Evolutionary conservation across 2,888 invertebrate genomes (phyloP).

Genomic region (Trilocha varians): DNA sequence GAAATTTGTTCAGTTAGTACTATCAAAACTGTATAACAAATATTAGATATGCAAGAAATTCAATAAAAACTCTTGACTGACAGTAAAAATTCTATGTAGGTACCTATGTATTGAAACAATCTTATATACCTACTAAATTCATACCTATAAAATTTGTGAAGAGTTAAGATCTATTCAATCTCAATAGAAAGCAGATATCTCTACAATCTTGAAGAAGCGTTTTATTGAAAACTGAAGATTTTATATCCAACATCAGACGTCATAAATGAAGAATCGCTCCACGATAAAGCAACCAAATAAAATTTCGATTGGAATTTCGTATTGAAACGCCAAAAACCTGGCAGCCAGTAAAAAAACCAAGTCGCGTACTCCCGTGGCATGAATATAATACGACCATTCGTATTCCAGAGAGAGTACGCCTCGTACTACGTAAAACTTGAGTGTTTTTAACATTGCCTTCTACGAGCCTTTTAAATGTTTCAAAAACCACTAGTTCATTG

Average conservation of each 20-base stretch:
- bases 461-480: not conserved
- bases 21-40: too few relatives aligned
- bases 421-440: not conserved
- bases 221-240: too few relatives aligned
- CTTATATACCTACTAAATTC: too few relatives aligned
- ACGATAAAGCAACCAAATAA: not conserved
- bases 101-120: too few relatives aligned
- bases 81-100: too few relatives aligned
- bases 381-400: not conserved
- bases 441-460: not conserved
- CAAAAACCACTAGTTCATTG: not conserved
- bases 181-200: too few relatives aligned
- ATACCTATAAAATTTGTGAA: too few relatives aligned
- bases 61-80: too few relatives aligned
- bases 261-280: not conserved
- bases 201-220: too few relatives aligned
- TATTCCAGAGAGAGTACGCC: not conserved
- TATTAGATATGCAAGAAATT: too few relatives aligned
- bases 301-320: not conserved
- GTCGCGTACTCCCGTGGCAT: not conserved
- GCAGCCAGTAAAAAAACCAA: not conserved
- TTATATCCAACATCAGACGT: not conserved
- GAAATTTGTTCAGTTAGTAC: too few relatives aligned
- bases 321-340: not conserved
- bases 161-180: too few relatives aligned